Base-by-base conservation (phyloP, 64 coral and sea anemone species). In the Dendrophyllia cribrosa region DNA sequence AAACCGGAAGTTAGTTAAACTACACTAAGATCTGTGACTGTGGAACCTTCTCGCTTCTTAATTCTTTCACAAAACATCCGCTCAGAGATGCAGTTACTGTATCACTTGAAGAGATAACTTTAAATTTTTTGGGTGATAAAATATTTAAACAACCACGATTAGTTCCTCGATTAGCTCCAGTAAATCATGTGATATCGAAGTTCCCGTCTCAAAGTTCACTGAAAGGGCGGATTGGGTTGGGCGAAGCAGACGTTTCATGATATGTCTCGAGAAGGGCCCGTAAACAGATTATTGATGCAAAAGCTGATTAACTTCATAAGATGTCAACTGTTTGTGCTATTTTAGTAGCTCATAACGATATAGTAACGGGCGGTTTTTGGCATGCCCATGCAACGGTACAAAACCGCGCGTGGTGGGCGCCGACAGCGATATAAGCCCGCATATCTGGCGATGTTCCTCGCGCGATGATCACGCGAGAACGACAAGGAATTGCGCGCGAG, bases 231-330 rank as follows among this genome's bases (percentile, higher is more conserved):
- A 34, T 34, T 34, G 34, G 34, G 34, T 34, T 34, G 11, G 47
- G 67, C n/a, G 11, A 24, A 22, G 67, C 2, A 64, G 61, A 9
- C 9, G 5, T 64, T 64, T 19, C 13, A 1, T 14, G 13, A 45
- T 72, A 72, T 15, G 0, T 34, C 34, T 34, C 34, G 34, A 34
- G 34, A 34, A 34, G 2, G 34, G 53, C 53, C 7, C 13, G 26
- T 80, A 80, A 80, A 60, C n/a, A 80, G 77, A 43, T 80, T 80
- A 80, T 17, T 47, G 55, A 15, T 80, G 45, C 9, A 62, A 80
- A 43, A 34, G 55, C 60, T 44, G 4, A 44, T 80, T 7, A 62
- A 44, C 77, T 60, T 80, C 58, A 55, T 43, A 43, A 59, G 9
- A 43, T 44, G 26, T n/a, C 5, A 59, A 60, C 12, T 9, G 22